Base-by-base conservation (phyloP, 2,113 vertebrate species). In the Butastur rufipennis region DNA sequence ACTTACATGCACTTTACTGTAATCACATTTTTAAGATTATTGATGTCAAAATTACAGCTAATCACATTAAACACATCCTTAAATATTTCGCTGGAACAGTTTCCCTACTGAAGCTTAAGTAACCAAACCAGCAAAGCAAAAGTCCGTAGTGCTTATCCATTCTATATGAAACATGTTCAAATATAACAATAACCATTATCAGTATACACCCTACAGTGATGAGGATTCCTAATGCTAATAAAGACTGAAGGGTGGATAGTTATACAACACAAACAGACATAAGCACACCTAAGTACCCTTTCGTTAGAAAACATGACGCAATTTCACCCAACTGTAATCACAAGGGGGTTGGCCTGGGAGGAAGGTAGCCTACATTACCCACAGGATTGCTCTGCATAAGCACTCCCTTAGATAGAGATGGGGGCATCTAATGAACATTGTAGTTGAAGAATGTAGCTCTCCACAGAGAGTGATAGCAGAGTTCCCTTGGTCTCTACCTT, bases 101-200 rank as follows among this genome's bases (percentile, higher is more conserved):
- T 94, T 85, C n/a, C 58, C 22, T n/a, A 2, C 61, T 36, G 26
- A 34, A 63, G n/a, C 21, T 82, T 31, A 45, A 73, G 29, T 2
- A 55, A 52, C 2, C 1, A 55, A 59, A 55, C 15, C 10, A 68
- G 16, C n/a, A 42, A 62, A 74, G 72, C 31, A 56, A 4, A 48
- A 84, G 19, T 8, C 32, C 0, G 0, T 3, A 23, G 19, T 38
- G 32, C 29, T 75, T 23, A n/a, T 10, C 19, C 62, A 32, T 53
- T 75, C 42, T 27, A 10, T 43, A 13, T 3, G 31, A 67, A 90
- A 62, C 1, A 1, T 0, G 4, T n/a, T 40, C 32, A 66, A 10
- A 4, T 42, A 2, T 1, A 47, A 31, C 0, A 2, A 36, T 4
- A 45, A 47, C 0, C 40, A 4, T 29, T 67, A 21, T 1, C 58